Percentiles rank a stretch among this genome's conserved stretches.
Conservation (phyloP, 2,888 invertebrate species). For the Brachylomia viminalis region DNA sequence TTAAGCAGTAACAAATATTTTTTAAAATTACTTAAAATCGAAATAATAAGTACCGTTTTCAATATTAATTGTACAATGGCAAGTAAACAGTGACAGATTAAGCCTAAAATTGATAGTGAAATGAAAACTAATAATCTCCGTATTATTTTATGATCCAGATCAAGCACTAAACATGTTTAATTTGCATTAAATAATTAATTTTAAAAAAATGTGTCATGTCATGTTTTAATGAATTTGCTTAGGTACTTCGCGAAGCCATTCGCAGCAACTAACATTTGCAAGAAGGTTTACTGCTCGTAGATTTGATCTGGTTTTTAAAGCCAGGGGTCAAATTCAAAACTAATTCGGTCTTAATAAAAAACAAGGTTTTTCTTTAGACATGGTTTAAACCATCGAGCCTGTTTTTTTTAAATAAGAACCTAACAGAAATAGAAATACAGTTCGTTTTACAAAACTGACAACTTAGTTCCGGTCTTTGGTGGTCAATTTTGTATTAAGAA, state of each 20-base stretch:
- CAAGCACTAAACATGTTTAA: neutral
- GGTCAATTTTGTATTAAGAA: too few relatives aligned
- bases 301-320: neutral
- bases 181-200: neutral
- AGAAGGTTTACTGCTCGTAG: neutral
- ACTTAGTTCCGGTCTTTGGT: too few relatives aligned
- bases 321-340: neutral
- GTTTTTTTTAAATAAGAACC: too few relatives aligned
- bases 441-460: too few relatives aligned
- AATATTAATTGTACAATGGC: slow-evolving; percentile 52
- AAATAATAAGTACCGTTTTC: slow-evolving; percentile 50
- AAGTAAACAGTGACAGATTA: slow-evolving; percentile 41
- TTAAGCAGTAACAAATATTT: slow-evolving; percentile 15
- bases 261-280: neutral
- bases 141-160: slow-evolving; percentile 6
- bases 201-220: neutral
- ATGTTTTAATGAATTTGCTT: neutral
- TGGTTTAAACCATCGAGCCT: too few relatives aligned
- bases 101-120: slow-evolving; percentile 16
- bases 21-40: slow-evolving; percentile 16
- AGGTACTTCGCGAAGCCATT: too few relatives aligned
- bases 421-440: too few relatives aligned
- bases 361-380: too few relatives aligned
- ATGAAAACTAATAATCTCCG: slow-evolving; percentile 36
- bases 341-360: too few relatives aligned